These are phyloP conservation scores for Marmota monax DNA, from an alignment of 2,113 vertebrate genomes.

Conservation along the genomic window DNA sequence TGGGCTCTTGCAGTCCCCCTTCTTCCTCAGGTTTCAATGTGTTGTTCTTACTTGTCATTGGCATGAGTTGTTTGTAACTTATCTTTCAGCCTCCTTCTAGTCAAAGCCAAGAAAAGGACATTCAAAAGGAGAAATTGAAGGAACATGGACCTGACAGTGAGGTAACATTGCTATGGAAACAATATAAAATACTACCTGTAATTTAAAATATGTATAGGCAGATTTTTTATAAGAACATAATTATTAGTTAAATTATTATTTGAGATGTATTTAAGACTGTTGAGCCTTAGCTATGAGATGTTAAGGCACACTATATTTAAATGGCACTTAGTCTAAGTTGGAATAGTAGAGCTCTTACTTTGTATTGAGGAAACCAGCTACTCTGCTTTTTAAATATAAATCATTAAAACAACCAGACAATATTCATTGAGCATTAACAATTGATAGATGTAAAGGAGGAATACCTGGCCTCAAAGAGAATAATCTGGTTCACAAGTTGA, in stretches of 20 bases:
- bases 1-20: neutral
- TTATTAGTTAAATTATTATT: neutral
- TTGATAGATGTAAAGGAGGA: neutral
- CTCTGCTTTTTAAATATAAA: neutral
- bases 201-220: neutral
- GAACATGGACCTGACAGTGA: slow-evolving; percentile 68
- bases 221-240: neutral
- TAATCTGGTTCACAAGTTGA: neutral
- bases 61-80: neutral
- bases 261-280: neutral
- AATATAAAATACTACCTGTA: neutral
- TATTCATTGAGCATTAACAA: neutral
- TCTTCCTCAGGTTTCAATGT: neutral
- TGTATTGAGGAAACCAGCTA: neutral
- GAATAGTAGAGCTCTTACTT: neutral
- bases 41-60: neutral
- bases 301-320: neutral
- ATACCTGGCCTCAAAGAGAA: neutral
- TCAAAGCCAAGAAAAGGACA: slow-evolving; percentile 81
- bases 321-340: neutral
- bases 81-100: slow-evolving; percentile 70
- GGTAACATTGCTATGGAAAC: slow-evolving; percentile 81
- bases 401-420: neutral
- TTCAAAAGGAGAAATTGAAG: slow-evolving; percentile 77
- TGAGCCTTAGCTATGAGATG: neutral